Percentiles rank a stretch among this genome's conserved stretches.
phyloP scores from a whole-genome alignment of 2,888 invertebrate species.

The Calliphora vomitoria region DNA sequence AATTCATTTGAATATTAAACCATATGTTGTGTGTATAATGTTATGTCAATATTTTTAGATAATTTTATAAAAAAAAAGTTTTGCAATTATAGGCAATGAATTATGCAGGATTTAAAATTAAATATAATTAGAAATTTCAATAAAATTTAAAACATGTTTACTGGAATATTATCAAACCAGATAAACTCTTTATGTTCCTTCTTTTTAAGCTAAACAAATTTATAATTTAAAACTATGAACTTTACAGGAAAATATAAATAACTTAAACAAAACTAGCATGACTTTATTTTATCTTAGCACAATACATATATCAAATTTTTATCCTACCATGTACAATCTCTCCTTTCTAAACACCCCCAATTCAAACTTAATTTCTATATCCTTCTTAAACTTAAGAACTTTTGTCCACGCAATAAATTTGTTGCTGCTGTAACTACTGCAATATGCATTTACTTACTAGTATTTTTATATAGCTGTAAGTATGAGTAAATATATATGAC shows the following conservation, averaged over 20 bases:
- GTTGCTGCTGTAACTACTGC: neutral
- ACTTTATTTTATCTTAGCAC: neutral
- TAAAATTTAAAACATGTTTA: too few species aligned
- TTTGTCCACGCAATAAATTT: conserved; percentile 40
- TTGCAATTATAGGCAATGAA: too few species aligned
- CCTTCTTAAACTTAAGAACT: conserved; percentile 7
- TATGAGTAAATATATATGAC: neutral
- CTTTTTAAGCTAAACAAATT: too few species aligned
- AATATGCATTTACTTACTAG: neutral
- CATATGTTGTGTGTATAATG: neutral
- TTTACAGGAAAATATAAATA: too few species aligned
- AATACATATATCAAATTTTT: neutral
- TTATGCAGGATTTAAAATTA: too few species aligned
- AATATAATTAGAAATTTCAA: too few species aligned
- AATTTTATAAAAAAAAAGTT: too few species aligned
- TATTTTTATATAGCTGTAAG: neutral
- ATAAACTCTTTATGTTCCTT: too few species aligned
- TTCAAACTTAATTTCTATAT: too few species aligned
- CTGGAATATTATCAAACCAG: too few species aligned
- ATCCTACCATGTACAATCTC: neutral
- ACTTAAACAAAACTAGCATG: neutral
- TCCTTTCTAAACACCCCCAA: neutral
- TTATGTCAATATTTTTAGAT: neutral
- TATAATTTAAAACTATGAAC: too few species aligned
- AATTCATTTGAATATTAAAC: neutral